phyloP scores from a whole-genome alignment of 2,888 invertebrate species.

The Fabriciana adippe region DNA sequence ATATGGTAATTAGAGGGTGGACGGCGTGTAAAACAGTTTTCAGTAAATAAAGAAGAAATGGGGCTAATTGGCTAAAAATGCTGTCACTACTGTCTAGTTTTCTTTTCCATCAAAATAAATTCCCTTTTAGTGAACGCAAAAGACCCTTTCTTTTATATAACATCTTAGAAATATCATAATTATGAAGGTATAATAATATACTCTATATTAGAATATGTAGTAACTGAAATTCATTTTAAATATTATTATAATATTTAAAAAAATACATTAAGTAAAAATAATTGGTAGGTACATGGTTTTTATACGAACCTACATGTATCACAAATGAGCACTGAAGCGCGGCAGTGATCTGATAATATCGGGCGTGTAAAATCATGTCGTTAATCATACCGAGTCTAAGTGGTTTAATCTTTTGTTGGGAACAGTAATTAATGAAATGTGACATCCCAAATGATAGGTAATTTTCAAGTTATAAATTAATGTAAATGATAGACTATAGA shows the following conservation, averaged over 20 bases:
- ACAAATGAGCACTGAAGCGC: neutral
- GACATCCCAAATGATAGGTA: slow-evolving; percentile 1
- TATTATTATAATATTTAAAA: no score
- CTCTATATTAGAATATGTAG: no score
- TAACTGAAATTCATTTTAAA: no score
- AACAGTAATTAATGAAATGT: slow-evolving; percentile 4
- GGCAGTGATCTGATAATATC: slow-evolving; percentile 13
- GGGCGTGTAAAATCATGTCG: neutral
- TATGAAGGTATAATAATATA: no score
- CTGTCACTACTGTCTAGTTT: slow-evolving; percentile 7
- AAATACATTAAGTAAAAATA: no score
- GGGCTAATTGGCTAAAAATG: slow-evolving; percentile 25
- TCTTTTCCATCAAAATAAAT: slow-evolving; percentile 8
- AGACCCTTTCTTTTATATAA: neutral
- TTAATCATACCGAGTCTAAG: slow-evolving; percentile 10
- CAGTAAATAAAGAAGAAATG: slow-evolving; percentile 16
- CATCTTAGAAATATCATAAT: neutral
- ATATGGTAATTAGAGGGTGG: slow-evolving; percentile 3
- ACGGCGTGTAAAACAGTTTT: slow-evolving; percentile 2
- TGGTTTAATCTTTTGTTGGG: slow-evolving; percentile 17
- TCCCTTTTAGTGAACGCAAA: neutral
- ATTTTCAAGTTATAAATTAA: neutral
- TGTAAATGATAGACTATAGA: no score
- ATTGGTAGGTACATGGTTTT: no score
- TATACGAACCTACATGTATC: neutral